These are phyloP conservation scores for Yponomeuta malinellus DNA, from an alignment of 2,888 invertebrate species.

Conservation along the genomic window DNA sequence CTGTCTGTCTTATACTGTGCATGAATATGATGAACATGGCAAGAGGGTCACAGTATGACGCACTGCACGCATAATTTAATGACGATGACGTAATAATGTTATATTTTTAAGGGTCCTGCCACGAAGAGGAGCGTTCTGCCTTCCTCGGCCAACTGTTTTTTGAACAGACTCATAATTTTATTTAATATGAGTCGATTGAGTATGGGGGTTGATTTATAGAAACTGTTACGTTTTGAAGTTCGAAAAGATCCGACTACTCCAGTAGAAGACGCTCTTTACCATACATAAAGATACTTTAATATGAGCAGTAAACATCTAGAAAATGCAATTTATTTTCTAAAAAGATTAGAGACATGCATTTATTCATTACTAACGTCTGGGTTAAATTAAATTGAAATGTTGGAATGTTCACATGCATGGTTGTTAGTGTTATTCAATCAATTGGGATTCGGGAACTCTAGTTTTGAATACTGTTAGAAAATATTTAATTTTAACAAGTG, in stretches of 20 bases:
- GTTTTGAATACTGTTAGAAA: no score
- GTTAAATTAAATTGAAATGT: neutral
- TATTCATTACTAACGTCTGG: no score
- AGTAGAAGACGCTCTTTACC: no score
- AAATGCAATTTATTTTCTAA: constrained; percentile 7
- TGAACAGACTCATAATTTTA: no score
- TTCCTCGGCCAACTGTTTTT: no score
- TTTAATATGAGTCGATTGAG: no score
- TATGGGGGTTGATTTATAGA: no score
- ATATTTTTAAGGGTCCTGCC: no score
- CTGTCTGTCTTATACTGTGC: neutral
- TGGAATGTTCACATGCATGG: constrained; percentile 7
- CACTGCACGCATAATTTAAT: constrained; percentile 12
- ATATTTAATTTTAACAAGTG: no score
- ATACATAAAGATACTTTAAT: neutral
- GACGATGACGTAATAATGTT: neutral
- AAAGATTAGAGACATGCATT: neutral
- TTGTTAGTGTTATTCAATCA: neutral
- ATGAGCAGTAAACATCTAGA: neutral
- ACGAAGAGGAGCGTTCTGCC: no score
- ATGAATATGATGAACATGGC: constrained; percentile 45
- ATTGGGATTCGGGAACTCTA: neutral
- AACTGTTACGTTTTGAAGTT: no score
- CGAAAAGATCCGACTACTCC: no score
- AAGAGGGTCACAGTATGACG: constrained; percentile 15